These are phyloP conservation scores for Monomorium pharaonis DNA, from an alignment of 1,140 invertebrate genomes.

Conservation along the genomic window DNA sequence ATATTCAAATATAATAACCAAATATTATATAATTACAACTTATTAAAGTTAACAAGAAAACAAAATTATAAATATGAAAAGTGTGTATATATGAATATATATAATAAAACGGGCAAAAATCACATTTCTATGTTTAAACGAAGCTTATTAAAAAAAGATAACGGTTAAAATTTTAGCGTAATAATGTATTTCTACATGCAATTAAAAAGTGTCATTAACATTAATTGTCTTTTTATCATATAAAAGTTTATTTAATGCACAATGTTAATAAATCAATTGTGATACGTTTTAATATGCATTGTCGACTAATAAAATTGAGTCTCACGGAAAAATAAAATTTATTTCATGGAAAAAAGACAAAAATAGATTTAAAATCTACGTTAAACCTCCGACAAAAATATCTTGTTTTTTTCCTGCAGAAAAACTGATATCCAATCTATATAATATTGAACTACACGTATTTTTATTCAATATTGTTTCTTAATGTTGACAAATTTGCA, in stretches of 20 bases:
- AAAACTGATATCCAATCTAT: neutral
- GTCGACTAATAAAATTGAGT: neutral
- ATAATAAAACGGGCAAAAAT: neutral
- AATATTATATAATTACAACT: too few species aligned
- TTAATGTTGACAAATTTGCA: neutral
- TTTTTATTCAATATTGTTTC: constrained; percentile 19
- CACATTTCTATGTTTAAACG: neutral
- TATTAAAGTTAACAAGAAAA: neutral
- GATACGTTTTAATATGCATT: neutral
- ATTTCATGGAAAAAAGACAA: neutral
- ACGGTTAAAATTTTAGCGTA: neutral
- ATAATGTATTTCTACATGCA: neutral
- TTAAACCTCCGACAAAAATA: neutral
- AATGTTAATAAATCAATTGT: constrained; percentile 26
- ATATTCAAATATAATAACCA: neutral
- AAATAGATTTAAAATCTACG: neutral
- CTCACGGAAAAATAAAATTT: neutral
- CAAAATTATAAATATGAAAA: neutral
- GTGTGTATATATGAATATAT: neutral
- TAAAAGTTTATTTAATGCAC: neutral
- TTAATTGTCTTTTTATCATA: constrained; percentile 5
- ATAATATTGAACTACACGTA: constrained; percentile 4
- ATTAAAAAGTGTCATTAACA: constrained; percentile 6
- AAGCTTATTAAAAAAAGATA: neutral
- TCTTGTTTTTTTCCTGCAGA: neutral